Evolutionary conservation across 92 coral and sea anemone species (phyloP).

Genomic region (Muricea muricata): DNA sequence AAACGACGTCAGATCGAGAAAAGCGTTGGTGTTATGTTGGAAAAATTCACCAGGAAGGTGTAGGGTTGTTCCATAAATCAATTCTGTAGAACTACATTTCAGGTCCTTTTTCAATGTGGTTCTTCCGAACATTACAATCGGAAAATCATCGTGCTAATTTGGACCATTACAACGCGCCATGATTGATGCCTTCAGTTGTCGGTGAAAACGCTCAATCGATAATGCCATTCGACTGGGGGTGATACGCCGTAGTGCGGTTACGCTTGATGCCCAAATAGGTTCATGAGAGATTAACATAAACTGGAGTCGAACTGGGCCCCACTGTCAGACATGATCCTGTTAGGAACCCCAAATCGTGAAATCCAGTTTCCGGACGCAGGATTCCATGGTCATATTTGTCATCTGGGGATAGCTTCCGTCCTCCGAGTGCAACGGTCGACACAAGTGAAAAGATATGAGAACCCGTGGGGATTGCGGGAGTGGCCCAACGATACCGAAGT

Average conservation of each 20-base stretch:
- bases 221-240: constrained; percentile 56
- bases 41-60: constrained; percentile 67
- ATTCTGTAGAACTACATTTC: constrained; percentile 51
- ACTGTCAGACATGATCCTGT: background rate
- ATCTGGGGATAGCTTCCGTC: no score
- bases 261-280: constrained; percentile 58
- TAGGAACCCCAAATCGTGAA: background rate
- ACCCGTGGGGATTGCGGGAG: constrained; percentile 17
- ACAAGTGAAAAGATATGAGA: no score
- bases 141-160: background rate
- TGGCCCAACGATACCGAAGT: constrained; percentile 28
- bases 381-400: no score
- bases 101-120: constrained; percentile 54
- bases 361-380: background rate
- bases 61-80: constrained; percentile 58
- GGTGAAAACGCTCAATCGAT: constrained; percentile 64
- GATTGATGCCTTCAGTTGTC: constrained; percentile 47
- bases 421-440: no score
- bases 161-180: constrained; percentile 3
- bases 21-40: background rate
- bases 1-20: background rate
- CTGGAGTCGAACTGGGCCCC: background rate
- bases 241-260: constrained; percentile 59
- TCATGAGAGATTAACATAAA: constrained; percentile 30
- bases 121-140: constrained; percentile 62